A percentile compares a stretch with the other conserved stretches of the same genome.
phyloP scores from a whole-genome alignment of 2,888 invertebrate genomes.

The Crepidodera aurea region DNA sequence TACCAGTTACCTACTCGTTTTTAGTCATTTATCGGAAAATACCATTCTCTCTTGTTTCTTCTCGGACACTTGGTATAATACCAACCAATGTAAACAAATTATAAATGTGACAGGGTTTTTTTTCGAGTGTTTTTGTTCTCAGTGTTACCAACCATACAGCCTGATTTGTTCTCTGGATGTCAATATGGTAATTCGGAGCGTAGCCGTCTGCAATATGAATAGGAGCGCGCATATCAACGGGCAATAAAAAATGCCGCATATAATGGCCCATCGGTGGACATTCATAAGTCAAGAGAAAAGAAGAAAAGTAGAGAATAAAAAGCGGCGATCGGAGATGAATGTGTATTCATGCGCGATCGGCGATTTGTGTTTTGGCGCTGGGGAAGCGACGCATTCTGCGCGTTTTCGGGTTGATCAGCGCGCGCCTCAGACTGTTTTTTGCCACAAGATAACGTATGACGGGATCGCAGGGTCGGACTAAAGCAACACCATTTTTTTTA shows the following conservation, averaged over 20 bases:
- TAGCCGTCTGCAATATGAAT: conserved; percentile 45
- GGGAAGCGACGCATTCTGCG: conserved; percentile 59
- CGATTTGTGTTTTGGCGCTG: conserved; percentile 62
- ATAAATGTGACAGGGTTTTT: too few relatives aligned
- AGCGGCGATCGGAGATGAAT: conserved; percentile 58
- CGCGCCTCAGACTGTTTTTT: conserved; percentile 52
- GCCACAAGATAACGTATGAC: conserved; percentile 42
- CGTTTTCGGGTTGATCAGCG: conserved; percentile 52
- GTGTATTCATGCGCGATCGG: conserved; percentile 57
- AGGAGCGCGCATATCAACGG: conserved; percentile 48
- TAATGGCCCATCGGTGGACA: conserved; percentile 50
- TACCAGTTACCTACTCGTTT: too few relatives aligned
- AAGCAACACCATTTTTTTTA: not conserved
- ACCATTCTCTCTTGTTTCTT: too few relatives aligned
- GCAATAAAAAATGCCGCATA: conserved; percentile 48
- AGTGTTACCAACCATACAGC: not conserved
- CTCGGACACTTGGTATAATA: too few relatives aligned
- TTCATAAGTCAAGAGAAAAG: conserved; percentile 55
- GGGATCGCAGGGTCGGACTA: not conserved
- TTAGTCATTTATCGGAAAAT: too few relatives aligned
- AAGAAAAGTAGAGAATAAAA: conserved; percentile 49
- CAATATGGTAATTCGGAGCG: conserved; percentile 18
- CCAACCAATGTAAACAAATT: too few relatives aligned
- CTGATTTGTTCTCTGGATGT: conserved; percentile 4
- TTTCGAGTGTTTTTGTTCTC: not conserved